Percentiles rank a stretch among this genome's conserved stretches.
Conservation (phyloP, 2,113 vertebrate species). For the Myotis yumanensis region DNA sequence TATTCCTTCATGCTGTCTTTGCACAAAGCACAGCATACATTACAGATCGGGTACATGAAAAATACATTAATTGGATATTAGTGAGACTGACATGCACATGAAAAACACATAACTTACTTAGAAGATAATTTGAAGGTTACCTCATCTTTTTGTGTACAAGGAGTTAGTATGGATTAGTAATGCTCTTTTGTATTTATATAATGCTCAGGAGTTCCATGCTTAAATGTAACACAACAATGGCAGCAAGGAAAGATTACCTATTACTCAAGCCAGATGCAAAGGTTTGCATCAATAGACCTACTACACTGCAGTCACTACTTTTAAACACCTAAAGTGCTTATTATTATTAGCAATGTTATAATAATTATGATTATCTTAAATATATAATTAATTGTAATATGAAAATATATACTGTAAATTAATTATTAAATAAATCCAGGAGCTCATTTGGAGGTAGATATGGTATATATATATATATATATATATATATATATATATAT, state of each 20-base stretch:
- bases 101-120: conserved; percentile 69
- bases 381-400: neutral
- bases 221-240: conserved; percentile 21
- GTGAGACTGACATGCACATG: conserved; percentile 55
- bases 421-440: conserved; percentile 15
- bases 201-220: neutral
- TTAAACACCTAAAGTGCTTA: neutral
- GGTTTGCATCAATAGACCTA: neutral
- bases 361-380: neutral
- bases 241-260: neutral
- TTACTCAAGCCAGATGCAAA: neutral
- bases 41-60: conserved; percentile 54
- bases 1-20: conserved; percentile 63
- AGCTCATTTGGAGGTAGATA: neutral
- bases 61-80: conserved; percentile 63
- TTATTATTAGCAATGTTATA: neutral
- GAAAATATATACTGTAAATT: neutral
- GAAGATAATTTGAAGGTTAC: conserved; percentile 59
- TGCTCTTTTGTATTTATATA: neutral
- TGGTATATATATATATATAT: neutral
- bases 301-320: neutral
- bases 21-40: conserved; percentile 52
- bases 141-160: neutral
- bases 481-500: neutral
- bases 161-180: conserved; percentile 40